Base-by-base conservation (phyloP, 2,113 vertebrate species). In the Hyperopisus bebe region DNA sequence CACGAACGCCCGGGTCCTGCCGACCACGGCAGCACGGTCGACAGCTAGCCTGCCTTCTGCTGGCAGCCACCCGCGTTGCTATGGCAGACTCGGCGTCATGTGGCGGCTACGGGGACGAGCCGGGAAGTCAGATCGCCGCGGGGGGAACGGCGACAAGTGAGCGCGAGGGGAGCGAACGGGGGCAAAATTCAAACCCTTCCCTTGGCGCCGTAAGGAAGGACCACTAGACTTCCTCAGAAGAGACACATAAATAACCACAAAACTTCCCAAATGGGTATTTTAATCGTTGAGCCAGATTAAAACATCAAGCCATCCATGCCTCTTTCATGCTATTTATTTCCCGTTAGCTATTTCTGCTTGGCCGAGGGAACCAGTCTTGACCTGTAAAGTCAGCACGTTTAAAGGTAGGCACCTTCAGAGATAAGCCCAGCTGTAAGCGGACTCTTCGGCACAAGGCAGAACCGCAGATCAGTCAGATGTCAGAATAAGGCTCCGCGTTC, bases 231-330 rank as follows among this genome's bases (percentile, higher is more conserved):
- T 47, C 44, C 19, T 24, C 21, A 44, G 19, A 84, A 42, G 82
- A 44, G 9, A 44, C 21, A n/a, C 85, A 31, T 53, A 53, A 53
- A 86, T 86, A 86, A 44, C 44, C 62, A 53, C 51, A 24, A 31
- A 31, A 51, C 24, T 53, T 21, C 24, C 85, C 48, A 86, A 86
- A 31, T 51, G 27, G 24, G 35, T 86, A 19, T 51, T 31, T 39
- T 86, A 86, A 86, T 51, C 44, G n/a, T 11, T 86, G 48, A 53
- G 48, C 85, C 85, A 53, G 85, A 86, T 86, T 86, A 86, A 86
- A 86, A 35, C 48, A 53, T 31, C 46, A 86, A 47, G n/a, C 85
- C n/a, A 31, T 86, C n/a, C 48, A 31, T 5, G n/a, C 47, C 48
- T 53, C 48, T 27, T 86, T 47, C 85, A 86, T 13, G 24, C 24